A percentile compares a stretch with the other conserved stretches of the same genome.
phyloP scores from a whole-genome alignment of 2,797 vertebrate species.

The Tenualosa ilisha region DNA sequence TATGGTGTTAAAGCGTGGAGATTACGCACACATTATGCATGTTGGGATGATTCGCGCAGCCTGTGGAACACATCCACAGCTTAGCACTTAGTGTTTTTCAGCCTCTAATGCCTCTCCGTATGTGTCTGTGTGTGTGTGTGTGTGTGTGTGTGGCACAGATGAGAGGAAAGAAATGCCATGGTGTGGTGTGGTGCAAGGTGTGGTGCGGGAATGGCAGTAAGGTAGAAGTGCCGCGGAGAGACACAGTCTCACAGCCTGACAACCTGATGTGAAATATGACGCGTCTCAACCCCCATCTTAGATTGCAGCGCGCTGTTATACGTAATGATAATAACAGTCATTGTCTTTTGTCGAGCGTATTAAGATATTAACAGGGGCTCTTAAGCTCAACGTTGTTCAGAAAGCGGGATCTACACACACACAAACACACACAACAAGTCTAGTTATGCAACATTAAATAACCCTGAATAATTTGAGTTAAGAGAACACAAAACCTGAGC shows the following conservation, averaged over 20 bases:
- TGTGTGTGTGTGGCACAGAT: constrained; percentile 11
- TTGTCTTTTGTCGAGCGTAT: not conserved
- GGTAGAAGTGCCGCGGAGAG: constrained; percentile 23
- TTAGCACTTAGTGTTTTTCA: constrained; percentile 15
- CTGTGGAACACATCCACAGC: constrained; percentile 26
- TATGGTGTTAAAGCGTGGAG: constrained; percentile 47
- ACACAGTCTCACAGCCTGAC: constrained; percentile 2
- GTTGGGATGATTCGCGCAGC: constrained; percentile 28
- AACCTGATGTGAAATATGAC: constrained; percentile 43
- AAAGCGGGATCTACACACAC: not conserved
- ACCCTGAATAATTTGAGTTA: constrained; percentile 25
- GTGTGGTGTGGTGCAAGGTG: not conserved
- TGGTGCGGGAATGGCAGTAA: constrained; percentile 8
- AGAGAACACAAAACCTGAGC: not conserved
- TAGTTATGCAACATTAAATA: constrained; percentile 27
- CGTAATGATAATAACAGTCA: constrained; percentile 5
- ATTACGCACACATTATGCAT: constrained; percentile 44
- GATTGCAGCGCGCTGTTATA: constrained; percentile 23
- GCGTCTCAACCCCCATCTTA: constrained; percentile 37
- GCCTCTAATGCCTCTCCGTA: constrained; percentile 22
- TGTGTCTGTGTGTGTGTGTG: not conserved
- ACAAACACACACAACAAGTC: not conserved
- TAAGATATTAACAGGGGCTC: not conserved
- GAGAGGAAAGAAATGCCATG: constrained; percentile 17
- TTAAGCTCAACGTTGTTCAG: not conserved